These are phyloP conservation scores for Gymnoscopelus braueri DNA, from an alignment of 2,797 vertebrate genomes.

Conservation along the genomic window DNA sequence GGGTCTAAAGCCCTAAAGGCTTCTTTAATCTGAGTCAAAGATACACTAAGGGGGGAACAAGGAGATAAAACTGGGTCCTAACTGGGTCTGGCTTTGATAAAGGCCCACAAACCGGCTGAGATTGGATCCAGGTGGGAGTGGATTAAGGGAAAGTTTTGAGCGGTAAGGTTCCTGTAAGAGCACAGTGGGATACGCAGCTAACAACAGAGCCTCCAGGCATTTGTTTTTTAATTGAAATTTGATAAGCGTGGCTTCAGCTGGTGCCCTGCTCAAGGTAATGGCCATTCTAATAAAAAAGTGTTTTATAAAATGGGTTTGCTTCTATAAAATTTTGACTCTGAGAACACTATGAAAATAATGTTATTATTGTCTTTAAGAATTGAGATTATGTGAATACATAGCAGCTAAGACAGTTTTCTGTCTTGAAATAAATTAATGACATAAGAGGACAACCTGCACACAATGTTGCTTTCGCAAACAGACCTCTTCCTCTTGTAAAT, in stretches of 20 bases:
- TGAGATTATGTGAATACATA: too few species aligned
- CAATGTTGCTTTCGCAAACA: too few species aligned
- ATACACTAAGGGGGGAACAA: constrained; percentile 57
- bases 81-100: constrained; percentile 73
- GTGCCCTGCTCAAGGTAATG: not conserved
- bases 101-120: constrained; percentile 52
- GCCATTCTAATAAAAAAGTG: constrained; percentile 31
- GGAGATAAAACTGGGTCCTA: constrained; percentile 69
- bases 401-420: too few species aligned
- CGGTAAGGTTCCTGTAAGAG: constrained; percentile 26
- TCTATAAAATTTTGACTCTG: not conserved
- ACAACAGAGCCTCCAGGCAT: constrained; percentile 28
- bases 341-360: not conserved
- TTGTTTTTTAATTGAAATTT: constrained; percentile 46
- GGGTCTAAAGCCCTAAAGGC: constrained; percentile 29
- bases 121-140: constrained; percentile 71
- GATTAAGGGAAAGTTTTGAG: constrained; percentile 30
- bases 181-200: constrained; percentile 29
- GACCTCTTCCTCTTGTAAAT: too few species aligned
- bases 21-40: constrained; percentile 66
- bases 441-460: too few species aligned
- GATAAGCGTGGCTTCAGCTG: constrained; percentile 37
- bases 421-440: too few species aligned
- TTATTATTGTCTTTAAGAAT: not conserved
- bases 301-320: constrained; percentile 1